These are phyloP conservation scores for Mesocentrotus franciscanus DNA, from an alignment of 53 echinoderm and acorn worm species.

Conservation along the genomic window DNA sequence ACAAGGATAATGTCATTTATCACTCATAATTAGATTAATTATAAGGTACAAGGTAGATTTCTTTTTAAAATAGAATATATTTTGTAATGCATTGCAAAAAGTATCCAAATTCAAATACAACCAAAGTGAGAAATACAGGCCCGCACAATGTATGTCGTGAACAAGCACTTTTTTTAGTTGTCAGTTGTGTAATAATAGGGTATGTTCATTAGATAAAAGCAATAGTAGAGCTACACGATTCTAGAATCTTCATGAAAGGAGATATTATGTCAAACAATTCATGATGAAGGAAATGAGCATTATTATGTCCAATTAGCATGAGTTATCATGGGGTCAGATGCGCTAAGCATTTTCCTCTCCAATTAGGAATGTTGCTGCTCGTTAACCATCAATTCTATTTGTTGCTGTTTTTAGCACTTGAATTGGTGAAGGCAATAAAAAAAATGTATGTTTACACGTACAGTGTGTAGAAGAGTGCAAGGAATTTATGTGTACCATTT, in stretches of 20 bases:
- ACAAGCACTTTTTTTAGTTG: too few relatives aligned
- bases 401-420: neutral
- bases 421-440: neutral
- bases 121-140: neutral
- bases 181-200: too few relatives aligned
- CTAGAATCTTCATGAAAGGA: neutral
- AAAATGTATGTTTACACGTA: too few relatives aligned
- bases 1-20: too few relatives aligned
- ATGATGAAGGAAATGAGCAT: neutral
- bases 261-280: neutral
- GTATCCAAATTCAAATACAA: neutral
- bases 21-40: too few relatives aligned
- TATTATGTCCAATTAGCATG: slow-evolving; percentile 16
- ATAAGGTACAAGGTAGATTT: too few relatives aligned
- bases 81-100: neutral
- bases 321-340: slow-evolving; percentile 3
- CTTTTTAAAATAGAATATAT: too few relatives aligned
- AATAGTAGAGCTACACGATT: neutral
- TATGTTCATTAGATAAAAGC: too few relatives aligned
- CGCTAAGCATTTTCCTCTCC: slow-evolving; percentile 3
- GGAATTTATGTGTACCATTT: too few relatives aligned
- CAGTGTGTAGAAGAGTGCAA: neutral
- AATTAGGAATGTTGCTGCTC: neutral
- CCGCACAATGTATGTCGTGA: neutral
- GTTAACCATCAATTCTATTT: neutral